A percentile compares a stretch with the other conserved stretches of the same genome.
phyloP scores from a whole-genome alignment of 2,888 invertebrate genomes.

The Dione vanillae region DNA sequence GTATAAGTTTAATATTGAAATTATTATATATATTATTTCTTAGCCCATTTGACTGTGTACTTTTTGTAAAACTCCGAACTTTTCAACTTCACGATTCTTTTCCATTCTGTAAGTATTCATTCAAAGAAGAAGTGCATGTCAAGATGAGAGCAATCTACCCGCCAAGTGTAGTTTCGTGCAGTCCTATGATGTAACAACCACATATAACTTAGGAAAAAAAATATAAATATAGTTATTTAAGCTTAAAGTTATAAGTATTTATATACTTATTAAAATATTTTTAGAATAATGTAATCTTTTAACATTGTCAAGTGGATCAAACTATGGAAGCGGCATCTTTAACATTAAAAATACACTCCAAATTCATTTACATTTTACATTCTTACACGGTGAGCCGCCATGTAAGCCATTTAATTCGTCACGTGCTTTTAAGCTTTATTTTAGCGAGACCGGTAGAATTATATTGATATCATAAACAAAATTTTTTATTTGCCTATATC shows the following conservation, averaged over 20 bases:
- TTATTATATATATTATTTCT: not conserved
- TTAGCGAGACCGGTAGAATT: not conserved
- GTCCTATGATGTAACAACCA: conserved; percentile 14
- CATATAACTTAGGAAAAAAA: not conserved
- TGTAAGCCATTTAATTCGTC: not conserved
- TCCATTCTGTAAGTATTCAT: not conserved
- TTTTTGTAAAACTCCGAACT: not conserved
- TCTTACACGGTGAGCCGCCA: not conserved
- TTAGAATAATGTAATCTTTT: not conserved
- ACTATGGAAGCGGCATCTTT: not conserved
- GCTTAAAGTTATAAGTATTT: too few species aligned
- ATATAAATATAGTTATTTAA: not conserved
- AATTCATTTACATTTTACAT: conserved; percentile 9
- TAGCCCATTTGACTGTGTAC: not conserved
- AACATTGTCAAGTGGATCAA: not conserved
- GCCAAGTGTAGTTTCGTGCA: conserved; percentile 5
- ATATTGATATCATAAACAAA: not conserved
- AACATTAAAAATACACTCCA: not conserved
- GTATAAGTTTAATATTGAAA: not conserved
- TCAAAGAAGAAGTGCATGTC: conserved; percentile 16
- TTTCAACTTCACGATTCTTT: not conserved
- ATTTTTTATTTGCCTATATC: not conserved
- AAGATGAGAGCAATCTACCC: conserved; percentile 24
- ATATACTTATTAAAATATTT: too few species aligned
- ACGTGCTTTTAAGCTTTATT: not conserved